Conservation (phyloP, 1,140 invertebrate species). For the Oscheius sp. region DNA sequence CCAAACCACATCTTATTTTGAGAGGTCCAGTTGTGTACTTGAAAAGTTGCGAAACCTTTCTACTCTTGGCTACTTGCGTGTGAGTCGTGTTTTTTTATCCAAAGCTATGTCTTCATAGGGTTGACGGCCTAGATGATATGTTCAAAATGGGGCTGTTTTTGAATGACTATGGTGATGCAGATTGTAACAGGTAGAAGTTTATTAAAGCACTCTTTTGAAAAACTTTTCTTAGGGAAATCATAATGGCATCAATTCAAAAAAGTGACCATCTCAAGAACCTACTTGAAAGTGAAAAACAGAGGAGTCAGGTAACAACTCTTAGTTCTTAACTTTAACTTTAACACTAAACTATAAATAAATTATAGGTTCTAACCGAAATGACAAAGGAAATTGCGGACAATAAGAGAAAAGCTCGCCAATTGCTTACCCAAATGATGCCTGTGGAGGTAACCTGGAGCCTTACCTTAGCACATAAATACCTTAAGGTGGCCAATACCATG, state of each 20-base stretch:
- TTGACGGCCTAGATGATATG: constrained; percentile 26
- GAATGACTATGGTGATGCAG: constrained; percentile 35
- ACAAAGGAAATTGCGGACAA: constrained; percentile 29
- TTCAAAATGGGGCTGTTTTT: constrained; percentile 33
- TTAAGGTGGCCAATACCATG: constrained; percentile 30
- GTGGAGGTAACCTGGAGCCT: no score
- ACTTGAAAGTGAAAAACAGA: constrained; percentile 27
- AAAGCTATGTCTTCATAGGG: neutral
- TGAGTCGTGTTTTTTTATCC: neutral
- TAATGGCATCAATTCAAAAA: constrained; percentile 35
- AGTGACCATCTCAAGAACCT: constrained; percentile 33
- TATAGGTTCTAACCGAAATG: constrained; percentile 26
- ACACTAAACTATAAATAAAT: no score
- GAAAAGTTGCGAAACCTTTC: constrained; percentile 25
- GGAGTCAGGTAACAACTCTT: constrained; percentile 2
- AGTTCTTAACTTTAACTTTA: neutral
- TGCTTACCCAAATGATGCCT: constrained; percentile 35
- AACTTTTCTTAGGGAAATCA: constrained; percentile 35
- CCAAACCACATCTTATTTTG: constrained; percentile 17
- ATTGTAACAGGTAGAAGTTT: constrained; percentile 30
- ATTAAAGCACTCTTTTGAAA: no score
- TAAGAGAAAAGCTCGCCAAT: constrained; percentile 16
- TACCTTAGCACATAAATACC: no score
- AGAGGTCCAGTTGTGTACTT: constrained; percentile 24
- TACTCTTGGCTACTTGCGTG: constrained; percentile 32